These are phyloP conservation scores for Drosophila greeni DNA, from an alignment of 2,888 invertebrate genomes.

Conservation along the genomic window DNA sequence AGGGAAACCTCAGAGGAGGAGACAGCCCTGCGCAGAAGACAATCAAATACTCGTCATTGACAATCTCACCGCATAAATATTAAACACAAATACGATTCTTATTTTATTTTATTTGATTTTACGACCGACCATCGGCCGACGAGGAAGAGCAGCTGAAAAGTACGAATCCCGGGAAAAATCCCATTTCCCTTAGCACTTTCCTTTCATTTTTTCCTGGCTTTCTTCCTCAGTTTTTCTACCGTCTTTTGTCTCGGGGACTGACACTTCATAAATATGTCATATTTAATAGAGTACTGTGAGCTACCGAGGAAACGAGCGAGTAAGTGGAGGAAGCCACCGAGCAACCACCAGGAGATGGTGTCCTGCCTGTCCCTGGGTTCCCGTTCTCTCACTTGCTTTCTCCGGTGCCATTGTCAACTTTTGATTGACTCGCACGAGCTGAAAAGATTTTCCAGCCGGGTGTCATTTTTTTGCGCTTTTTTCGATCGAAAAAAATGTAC, in stretches of 20 bases:
- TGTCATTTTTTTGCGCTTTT: conserved; percentile 54
- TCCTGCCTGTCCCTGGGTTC: conserved; percentile 32
- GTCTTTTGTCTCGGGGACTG: conserved; percentile 59
- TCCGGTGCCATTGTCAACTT: conserved; percentile 45
- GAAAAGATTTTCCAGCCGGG: conserved; percentile 45
- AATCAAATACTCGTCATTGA: conserved; percentile 56
- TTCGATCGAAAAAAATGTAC: conserved; percentile 33
- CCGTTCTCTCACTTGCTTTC: conserved; percentile 53
- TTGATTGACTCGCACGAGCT: conserved; percentile 63
- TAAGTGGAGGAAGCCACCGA: conserved; percentile 51
- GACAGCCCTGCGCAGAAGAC: background rate
- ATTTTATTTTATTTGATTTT: conserved; percentile 47
- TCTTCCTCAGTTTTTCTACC: conserved; percentile 40
- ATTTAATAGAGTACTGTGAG: conserved; percentile 71
- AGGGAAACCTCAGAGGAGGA: conserved; percentile 12
- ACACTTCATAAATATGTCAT: conserved; percentile 76
- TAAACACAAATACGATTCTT: conserved; percentile 65
- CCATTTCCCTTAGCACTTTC: conserved; percentile 41
- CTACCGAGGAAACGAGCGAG: conserved; percentile 41
- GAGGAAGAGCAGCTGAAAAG: conserved; percentile 36
- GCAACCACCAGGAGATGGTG: conserved; percentile 50
- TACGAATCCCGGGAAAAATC: conserved; percentile 33
- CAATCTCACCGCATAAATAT: conserved; percentile 60
- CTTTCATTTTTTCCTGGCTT: conserved; percentile 30
- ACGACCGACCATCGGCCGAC: conserved; percentile 21